Conservation (phyloP, 2,888 invertebrate genomes). For the Cryptophagus acutangulus region DNA sequence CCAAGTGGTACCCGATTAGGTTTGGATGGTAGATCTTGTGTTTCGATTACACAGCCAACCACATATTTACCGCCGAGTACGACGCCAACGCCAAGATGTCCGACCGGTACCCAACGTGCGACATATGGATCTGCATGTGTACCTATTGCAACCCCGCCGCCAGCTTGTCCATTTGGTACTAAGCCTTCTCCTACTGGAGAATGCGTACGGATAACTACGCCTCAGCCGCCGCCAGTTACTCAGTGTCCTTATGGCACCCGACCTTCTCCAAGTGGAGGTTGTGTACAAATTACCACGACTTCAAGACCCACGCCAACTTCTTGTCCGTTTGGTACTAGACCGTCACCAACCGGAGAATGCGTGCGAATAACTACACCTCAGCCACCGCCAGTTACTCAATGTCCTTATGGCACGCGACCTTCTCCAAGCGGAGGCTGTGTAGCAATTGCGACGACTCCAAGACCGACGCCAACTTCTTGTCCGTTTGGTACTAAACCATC, state of each 20-base stretch:
- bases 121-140: conserved; percentile 9
- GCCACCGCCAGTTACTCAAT: not conserved
- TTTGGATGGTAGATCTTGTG: not conserved
- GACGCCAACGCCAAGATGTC: conserved; percentile 17
- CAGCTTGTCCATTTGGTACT: not conserved
- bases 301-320: too few relatives aligned
- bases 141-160: not conserved
- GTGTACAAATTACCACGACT: too few relatives aligned
- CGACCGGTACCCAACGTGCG: conserved; percentile 8
- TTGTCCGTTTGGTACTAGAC: conserved; percentile 1
- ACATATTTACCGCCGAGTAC: conserved; percentile 18
- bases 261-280: not conserved
- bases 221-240: not conserved
- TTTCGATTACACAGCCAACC: conserved; percentile 25
- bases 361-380: conserved; percentile 11
- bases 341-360: not conserved
- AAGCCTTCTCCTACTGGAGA: not conserved
- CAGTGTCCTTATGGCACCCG: not conserved
- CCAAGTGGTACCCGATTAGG: not conserved
- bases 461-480: conserved; percentile 17
- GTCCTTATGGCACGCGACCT: conserved; percentile 8
- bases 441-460: conserved; percentile 12
- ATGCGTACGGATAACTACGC: not conserved
- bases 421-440: conserved; percentile 14
- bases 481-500: conserved; percentile 13